These are phyloP conservation scores for Aphrophora alni DNA, from an alignment of 2,888 invertebrate genomes.

Conservation along the genomic window DNA sequence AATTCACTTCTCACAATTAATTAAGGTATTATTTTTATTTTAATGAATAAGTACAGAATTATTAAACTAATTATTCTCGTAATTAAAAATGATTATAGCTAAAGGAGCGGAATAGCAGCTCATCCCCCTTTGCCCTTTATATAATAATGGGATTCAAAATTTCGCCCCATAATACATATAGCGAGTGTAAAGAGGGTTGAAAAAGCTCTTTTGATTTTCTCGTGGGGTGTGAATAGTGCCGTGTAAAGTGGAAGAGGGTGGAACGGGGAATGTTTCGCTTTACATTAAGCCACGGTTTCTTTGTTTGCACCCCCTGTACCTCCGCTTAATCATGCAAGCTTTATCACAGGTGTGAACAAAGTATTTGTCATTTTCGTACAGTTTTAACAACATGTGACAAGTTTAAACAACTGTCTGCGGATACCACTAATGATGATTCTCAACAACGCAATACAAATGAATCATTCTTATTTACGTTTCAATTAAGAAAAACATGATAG, in stretches of 20 bases:
- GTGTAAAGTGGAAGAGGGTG: background rate
- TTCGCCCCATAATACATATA: background rate
- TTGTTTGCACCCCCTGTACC: background rate
- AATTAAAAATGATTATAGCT: background rate
- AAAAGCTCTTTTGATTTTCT: conserved; percentile 9
- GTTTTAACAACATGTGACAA: background rate
- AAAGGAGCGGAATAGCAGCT: background rate
- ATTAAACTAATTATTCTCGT: no score
- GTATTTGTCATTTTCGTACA: background rate
- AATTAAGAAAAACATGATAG: no score
- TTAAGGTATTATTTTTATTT: no score
- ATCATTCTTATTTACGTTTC: no score
- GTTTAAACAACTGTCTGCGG: background rate
- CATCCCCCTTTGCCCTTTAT: background rate
- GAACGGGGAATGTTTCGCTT: background rate
- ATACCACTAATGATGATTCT: background rate
- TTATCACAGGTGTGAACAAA: background rate
- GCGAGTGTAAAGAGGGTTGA: conserved; percentile 1
- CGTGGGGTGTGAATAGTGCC: conserved; percentile 6
- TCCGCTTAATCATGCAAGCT: background rate
- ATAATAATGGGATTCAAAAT: background rate
- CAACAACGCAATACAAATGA: background rate
- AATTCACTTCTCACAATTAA: no score
- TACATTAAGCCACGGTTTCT: background rate
- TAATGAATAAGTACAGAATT: no score